Evolutionary conservation across 2,113 vertebrate species (phyloP).

Genomic region (Myotis brandtii): DNA sequence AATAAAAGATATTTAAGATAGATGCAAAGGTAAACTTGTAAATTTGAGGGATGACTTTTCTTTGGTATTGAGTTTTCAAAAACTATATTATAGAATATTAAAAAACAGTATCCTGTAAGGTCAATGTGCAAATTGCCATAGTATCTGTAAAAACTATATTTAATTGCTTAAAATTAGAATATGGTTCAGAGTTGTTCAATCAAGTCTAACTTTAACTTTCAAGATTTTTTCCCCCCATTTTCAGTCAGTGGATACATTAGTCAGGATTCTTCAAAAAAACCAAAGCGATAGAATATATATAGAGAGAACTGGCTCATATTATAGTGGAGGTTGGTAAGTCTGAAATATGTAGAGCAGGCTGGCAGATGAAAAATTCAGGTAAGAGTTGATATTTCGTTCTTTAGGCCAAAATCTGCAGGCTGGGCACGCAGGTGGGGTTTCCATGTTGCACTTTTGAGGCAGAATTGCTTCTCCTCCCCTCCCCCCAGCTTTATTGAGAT

Average conservation of each 20-base stretch:
- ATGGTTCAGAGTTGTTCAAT: conserved; percentile 1
- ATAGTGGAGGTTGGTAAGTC: not conserved
- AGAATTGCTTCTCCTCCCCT: not conserved
- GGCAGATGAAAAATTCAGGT: not conserved
- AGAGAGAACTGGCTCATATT: not conserved
- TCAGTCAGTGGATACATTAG: not conserved
- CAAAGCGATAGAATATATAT: not conserved
- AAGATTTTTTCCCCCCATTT: not conserved
- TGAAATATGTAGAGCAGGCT: not conserved
- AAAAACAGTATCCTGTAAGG: not conserved
- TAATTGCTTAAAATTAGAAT: conserved; percentile 38
- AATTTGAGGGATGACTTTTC: conserved; percentile 22
- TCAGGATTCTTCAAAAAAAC: not conserved
- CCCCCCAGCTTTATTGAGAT: not conserved
- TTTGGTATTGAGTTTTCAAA: not conserved
- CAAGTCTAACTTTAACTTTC: conserved; percentile 40
- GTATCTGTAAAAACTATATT: not conserved
- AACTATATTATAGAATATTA: not conserved
- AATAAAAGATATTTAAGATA: conserved; percentile 40
- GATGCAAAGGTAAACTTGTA: conserved; percentile 30
- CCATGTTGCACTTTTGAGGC: not conserved
- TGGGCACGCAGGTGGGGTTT: not conserved
- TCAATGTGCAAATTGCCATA: not conserved
- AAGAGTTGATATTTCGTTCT: not conserved
- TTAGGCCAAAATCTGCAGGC: not conserved